A percentile compares a stretch with the other conserved stretches of the same genome.
These are phyloP conservation scores for Erpetoichthys calabaricus DNA, from an alignment of 2,797 vertebrate species.

Conservation along the genomic window DNA sequence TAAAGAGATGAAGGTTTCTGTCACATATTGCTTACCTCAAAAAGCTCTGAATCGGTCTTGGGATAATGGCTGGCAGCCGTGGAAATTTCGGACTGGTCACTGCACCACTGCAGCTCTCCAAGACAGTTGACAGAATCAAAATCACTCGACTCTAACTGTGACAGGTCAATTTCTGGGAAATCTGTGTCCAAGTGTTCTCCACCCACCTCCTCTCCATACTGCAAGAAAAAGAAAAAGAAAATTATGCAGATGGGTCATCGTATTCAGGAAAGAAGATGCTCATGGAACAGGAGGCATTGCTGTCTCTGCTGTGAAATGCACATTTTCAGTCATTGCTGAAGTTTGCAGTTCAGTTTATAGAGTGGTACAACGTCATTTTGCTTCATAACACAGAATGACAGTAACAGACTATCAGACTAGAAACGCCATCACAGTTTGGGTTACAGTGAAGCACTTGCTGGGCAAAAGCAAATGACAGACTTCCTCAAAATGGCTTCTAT, in stretches of 20 bases:
- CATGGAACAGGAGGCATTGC: no score
- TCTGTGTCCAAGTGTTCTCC: slow-evolving; percentile 85
- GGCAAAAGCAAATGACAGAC: no score
- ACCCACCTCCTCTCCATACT: slow-evolving; percentile 70
- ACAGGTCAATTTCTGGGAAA: slow-evolving; percentile 92
- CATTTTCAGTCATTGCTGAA: no score
- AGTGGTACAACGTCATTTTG: no score
- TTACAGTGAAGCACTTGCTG: no score
- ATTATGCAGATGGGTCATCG: background rate
- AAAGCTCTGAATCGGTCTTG: slow-evolving; percentile 68
- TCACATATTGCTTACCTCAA: slow-evolving; percentile 86
- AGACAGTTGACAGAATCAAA: slow-evolving; percentile 88
- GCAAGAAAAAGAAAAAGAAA: slow-evolving; percentile 2
- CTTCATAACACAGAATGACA: no score
- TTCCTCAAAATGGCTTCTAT: no score
- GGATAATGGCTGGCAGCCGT: slow-evolving; percentile 76
- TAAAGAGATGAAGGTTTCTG: no score
- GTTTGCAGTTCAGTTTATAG: no score
- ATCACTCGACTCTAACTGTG: slow-evolving; percentile 86
- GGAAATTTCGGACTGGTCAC: slow-evolving; percentile 65
- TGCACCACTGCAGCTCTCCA: slow-evolving; percentile 82
- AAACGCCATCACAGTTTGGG: no score
- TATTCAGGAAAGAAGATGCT: background rate
- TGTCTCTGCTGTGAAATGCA: no score
- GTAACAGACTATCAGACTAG: no score